phyloP scores from a whole-genome alignment of 2,113 vertebrate species.

The Nycticryphes semicollaris region DNA sequence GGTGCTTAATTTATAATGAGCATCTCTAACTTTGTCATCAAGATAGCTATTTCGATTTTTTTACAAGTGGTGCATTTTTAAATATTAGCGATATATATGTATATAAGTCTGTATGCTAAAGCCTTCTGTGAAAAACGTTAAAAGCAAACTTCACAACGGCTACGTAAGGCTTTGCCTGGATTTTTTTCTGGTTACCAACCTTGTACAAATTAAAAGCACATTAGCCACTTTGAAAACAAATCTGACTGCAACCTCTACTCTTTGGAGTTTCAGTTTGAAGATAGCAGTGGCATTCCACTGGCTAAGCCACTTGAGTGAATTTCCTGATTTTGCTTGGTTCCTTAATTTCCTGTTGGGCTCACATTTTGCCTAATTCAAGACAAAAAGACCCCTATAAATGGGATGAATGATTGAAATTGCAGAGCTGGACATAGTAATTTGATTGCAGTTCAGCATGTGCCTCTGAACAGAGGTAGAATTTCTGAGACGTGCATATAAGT shows the following conservation, averaged over 20 bases:
- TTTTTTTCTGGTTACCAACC: neutral
- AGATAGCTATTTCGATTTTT: neutral
- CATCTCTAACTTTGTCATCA: neutral
- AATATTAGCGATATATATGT: neutral
- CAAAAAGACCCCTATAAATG: constrained; percentile 58
- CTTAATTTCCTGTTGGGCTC: constrained; percentile 70
- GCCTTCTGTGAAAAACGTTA: neutral
- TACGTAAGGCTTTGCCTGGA: neutral
- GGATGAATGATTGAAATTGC: constrained; percentile 54
- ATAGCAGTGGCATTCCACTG: constrained; percentile 47
- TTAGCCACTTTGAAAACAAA: constrained; percentile 60
- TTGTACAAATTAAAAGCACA: constrained; percentile 64
- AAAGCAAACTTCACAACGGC: neutral
- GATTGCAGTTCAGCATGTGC: constrained; percentile 32
- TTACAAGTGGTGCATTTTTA: neutral
- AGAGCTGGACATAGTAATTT: constrained; percentile 45
- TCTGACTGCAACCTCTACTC: neutral
- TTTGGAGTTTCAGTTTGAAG: constrained; percentile 51
- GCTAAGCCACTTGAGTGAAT: constrained; percentile 60
- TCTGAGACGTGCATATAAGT: neutral
- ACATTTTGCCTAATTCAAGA: constrained; percentile 63
- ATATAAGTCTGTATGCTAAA: neutral
- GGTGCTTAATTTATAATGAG: neutral
- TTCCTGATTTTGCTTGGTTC: constrained; percentile 65
- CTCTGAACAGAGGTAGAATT: constrained; percentile 42